These are phyloP conservation scores for Osedax frankpressi DNA, from an alignment of 2,888 invertebrate species.

Conservation along the genomic window DNA sequence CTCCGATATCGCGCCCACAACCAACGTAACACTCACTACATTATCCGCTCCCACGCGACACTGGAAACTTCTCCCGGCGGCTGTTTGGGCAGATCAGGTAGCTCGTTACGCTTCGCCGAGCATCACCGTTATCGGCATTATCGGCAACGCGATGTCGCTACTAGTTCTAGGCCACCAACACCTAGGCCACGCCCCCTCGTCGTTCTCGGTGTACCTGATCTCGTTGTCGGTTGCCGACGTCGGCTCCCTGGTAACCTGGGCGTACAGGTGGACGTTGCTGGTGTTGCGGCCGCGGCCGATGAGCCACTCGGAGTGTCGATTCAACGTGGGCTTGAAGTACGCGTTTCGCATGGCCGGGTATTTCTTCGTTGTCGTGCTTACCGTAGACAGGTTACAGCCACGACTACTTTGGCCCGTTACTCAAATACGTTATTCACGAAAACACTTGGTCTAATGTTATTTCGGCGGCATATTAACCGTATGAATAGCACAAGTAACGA, in stretches of 20 bases:
- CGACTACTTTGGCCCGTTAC: no score
- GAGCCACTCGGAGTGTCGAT: neutral
- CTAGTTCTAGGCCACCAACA: neutral
- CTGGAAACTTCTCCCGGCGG: neutral
- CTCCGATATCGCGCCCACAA: no score
- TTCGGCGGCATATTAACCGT: no score
- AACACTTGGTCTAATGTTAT: no score
- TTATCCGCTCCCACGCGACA: no score
- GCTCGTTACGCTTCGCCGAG: neutral
- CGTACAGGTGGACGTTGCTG: neutral
- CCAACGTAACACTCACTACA: no score
- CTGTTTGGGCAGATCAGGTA: neutral
- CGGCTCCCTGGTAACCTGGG: neutral
- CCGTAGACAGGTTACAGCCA: neutral
- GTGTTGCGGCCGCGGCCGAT: neutral
- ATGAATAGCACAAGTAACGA: no score
- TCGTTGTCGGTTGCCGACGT: neutral
- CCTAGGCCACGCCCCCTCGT: neutral
- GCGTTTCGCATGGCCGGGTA: neutral
- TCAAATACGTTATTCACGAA: no score
- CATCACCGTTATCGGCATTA: neutral
- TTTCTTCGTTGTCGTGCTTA: neutral
- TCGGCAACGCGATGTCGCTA: neutral
- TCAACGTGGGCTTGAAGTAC: neutral
- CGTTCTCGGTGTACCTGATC: neutral